Evolutionary conservation across 2,888 invertebrate genomes (phyloP).

Genomic region (Standfussiana lucernea): DNA sequence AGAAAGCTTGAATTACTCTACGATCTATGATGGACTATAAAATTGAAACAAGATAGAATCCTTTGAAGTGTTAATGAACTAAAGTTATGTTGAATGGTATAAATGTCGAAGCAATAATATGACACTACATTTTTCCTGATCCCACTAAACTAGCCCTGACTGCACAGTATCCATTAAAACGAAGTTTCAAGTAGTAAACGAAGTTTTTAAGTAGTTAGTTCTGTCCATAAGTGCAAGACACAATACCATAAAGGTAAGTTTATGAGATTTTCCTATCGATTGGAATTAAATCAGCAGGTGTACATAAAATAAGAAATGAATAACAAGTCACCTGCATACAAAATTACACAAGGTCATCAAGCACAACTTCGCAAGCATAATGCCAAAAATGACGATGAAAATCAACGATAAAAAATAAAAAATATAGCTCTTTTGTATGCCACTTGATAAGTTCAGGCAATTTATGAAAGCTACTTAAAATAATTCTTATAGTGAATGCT

Average conservation of each 20-base stretch:
- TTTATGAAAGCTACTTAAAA: slow-evolving; percentile 52
- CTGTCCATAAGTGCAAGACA: not conserved
- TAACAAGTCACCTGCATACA: slow-evolving; percentile 28
- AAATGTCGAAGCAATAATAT: not conserved
- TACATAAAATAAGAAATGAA: slow-evolving; percentile 49
- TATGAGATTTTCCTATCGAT: slow-evolving; percentile 1
- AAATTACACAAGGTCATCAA: slow-evolving; percentile 62
- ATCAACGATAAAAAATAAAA: slow-evolving; percentile 34
- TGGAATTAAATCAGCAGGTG: slow-evolving; percentile 12
- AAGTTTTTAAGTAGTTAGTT: too few species aligned
- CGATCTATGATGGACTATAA: slow-evolving; percentile 22
- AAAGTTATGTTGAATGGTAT: not conserved
- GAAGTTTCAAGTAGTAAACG: too few species aligned
- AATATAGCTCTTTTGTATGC: slow-evolving; percentile 42
- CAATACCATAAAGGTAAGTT: not conserved
- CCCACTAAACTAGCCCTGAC: not conserved
- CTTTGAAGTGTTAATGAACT: not conserved
- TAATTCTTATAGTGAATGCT: slow-evolving; percentile 42
- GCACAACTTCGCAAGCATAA: slow-evolving; percentile 43
- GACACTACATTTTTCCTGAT: not conserved
- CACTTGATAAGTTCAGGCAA: slow-evolving; percentile 48
- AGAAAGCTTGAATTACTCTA: slow-evolving; percentile 40
- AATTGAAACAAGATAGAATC: slow-evolving; percentile 2
- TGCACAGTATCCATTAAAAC: not conserved
- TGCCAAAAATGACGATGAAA: slow-evolving; percentile 59